Conservation (phyloP, 1,140 invertebrate species). For the Oryzaephilus surinamensis region DNA sequence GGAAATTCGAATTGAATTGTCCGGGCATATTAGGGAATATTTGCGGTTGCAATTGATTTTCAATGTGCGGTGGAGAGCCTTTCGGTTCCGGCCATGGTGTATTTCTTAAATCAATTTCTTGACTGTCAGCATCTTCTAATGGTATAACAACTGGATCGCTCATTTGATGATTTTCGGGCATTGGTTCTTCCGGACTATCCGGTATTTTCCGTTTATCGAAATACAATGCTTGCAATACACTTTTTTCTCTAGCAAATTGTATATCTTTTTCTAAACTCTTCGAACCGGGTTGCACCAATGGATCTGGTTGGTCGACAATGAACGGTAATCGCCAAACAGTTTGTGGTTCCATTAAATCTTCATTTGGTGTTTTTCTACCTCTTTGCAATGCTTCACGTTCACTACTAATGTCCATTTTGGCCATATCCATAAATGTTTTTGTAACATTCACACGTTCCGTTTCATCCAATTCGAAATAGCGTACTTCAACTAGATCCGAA, state of each 20-base stretch:
- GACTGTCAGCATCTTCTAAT: constrained; percentile 74
- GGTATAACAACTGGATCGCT: constrained; percentile 75
- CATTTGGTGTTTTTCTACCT: constrained; percentile 60
- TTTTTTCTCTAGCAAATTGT: constrained; percentile 74
- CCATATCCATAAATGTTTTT: constrained; percentile 85
- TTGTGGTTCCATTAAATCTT: constrained; percentile 70
- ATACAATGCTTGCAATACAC: constrained; percentile 73
- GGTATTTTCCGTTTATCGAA: constrained; percentile 79
- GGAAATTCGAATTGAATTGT: constrained; percentile 38
- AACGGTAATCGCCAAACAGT: constrained; percentile 58
- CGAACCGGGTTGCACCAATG: constrained; percentile 57
- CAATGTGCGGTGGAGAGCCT: constrained; percentile 40
- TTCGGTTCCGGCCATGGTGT: constrained; percentile 76
- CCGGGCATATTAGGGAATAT: constrained; percentile 40
- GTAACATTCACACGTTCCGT: constrained; percentile 91
- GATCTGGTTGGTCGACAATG: constrained; percentile 52
- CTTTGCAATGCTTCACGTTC: constrained; percentile 74
- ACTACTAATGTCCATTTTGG: constrained; percentile 73
- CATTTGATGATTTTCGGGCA: constrained; percentile 64
- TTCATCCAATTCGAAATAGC: constrained; percentile 88
- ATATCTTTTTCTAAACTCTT: constrained; percentile 79
- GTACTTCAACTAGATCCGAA: constrained; percentile 65
- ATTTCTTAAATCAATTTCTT: constrained; percentile 59
- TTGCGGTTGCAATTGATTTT: constrained; percentile 25
- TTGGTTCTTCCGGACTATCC: constrained; percentile 75